These are phyloP conservation scores for Bombus confusus DNA, from an alignment of 1,140 invertebrate genomes.

Conservation along the genomic window DNA sequence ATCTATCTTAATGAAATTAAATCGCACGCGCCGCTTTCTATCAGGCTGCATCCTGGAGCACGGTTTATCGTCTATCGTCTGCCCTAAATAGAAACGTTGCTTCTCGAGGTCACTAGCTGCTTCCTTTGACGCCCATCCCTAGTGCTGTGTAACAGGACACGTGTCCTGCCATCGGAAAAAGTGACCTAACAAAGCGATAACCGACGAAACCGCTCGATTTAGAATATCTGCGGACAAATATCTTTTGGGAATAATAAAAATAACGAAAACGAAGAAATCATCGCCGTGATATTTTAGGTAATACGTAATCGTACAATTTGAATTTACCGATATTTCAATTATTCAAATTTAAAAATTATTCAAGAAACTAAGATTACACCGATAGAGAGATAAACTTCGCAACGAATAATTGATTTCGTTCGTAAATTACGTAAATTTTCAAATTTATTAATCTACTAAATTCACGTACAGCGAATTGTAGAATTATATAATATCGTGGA, in stretches of 20 bases:
- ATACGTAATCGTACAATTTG: background rate
- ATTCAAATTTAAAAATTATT: too few relatives aligned
- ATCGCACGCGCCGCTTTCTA: slow-evolving; percentile 71
- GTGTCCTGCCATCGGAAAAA: slow-evolving; percentile 65
- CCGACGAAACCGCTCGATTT: background rate
- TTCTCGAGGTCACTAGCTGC: slow-evolving; percentile 78
- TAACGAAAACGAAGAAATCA: background rate
- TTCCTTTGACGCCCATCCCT: slow-evolving; percentile 78
- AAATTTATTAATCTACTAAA: background rate
- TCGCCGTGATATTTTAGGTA: too few relatives aligned
- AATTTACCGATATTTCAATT: background rate
- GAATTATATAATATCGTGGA: background rate
- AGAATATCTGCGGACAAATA: background rate
- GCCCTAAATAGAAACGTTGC: slow-evolving; percentile 78
- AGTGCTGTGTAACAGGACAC: slow-evolving; percentile 36
- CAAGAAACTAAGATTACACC: background rate
- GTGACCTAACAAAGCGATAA: slow-evolving; percentile 43
- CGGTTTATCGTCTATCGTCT: slow-evolving; percentile 76
- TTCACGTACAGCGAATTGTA: background rate
- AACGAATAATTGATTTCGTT: too few relatives aligned
- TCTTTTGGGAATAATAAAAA: background rate
- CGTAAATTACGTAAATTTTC: background rate
- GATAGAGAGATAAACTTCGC: background rate
- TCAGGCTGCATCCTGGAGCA: slow-evolving; percentile 78
- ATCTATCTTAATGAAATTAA: slow-evolving; percentile 68